Evolutionary conservation across 2,888 invertebrate species (phyloP).

Genomic region (Furcula furcula): DNA sequence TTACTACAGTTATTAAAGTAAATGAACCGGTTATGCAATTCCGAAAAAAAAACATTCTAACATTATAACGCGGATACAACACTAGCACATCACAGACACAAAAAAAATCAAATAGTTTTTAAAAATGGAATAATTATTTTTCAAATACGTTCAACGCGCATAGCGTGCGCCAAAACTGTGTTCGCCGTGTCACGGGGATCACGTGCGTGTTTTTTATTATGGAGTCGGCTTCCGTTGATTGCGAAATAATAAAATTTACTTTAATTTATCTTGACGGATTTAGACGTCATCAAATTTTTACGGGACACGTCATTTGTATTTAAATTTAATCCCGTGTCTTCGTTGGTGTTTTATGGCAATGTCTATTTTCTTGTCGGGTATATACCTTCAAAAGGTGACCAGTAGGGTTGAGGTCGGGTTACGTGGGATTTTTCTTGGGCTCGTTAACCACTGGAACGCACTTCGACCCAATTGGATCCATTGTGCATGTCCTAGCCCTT

Average conservation of each 20-base stretch:
- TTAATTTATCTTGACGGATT: conserved; percentile 11
- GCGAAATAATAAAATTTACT: neutral
- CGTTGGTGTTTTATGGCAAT: too few species aligned
- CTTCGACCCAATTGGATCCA: too few species aligned
- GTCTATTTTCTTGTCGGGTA: too few species aligned
- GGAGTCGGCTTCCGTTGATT: conserved; percentile 5
- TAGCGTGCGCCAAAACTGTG: conserved; percentile 19
- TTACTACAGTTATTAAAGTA: neutral
- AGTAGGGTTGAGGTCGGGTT: too few species aligned
- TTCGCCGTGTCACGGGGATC: conserved; percentile 3
- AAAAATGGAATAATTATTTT: conserved; percentile 10
- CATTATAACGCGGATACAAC: conserved; percentile 19
- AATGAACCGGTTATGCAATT: conserved; percentile 12
- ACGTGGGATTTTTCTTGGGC: too few species aligned
- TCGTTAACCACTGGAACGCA: too few species aligned
- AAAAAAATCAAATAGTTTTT: neutral
- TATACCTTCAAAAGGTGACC: too few species aligned
- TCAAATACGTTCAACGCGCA: conserved; percentile 27
- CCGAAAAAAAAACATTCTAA: too few species aligned
- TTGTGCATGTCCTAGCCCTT: too few species aligned
- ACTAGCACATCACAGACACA: conserved; percentile 19
- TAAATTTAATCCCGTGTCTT: too few species aligned
- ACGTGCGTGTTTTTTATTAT: conserved; percentile 5
- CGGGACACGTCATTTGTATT: too few species aligned
- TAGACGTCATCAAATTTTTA: too few species aligned